Percentiles rank a stretch among this genome's conserved stretches.
These are phyloP conservation scores for Drosophila subsilvestris DNA, from an alignment of 2,888 invertebrate genomes.

Conservation along the genomic window DNA sequence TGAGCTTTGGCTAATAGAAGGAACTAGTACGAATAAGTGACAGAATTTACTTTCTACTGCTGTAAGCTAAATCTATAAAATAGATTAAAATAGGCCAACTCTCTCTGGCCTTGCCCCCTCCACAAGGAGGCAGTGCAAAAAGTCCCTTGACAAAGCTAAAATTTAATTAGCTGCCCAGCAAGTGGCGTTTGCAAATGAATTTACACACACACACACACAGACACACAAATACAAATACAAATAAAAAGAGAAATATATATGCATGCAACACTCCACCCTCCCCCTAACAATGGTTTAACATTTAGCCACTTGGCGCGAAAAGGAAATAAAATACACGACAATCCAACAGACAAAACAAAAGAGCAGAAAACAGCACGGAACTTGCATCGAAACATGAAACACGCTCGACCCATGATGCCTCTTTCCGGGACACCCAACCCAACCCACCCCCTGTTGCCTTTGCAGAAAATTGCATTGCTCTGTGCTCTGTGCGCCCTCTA, in stretches of 20 bases:
- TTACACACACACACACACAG: conserved; percentile 49
- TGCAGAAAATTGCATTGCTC: conserved; percentile 35
- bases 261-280: conserved; percentile 22
- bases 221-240: too few relatives aligned
- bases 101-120: neutral
- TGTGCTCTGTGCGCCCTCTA: conserved; percentile 13
- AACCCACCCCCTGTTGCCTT: conserved; percentile 1
- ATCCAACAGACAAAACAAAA: conserved; percentile 39
- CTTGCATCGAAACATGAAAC: conserved; percentile 49
- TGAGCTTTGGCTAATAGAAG: too few relatives aligned
- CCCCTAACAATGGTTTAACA: conserved; percentile 69
- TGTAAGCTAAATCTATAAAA: too few relatives aligned
- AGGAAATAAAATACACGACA: conserved; percentile 73
- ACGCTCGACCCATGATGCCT: conserved; percentile 11
- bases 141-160: conserved; percentile 77
- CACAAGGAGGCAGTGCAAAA: conserved; percentile 50
- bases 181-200: conserved; percentile 77
- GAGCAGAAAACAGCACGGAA: conserved; percentile 14
- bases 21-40: too few relatives aligned
- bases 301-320: conserved; percentile 71
- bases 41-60: too few relatives aligned
- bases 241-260: neutral
- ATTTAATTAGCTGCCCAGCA: conserved; percentile 76
- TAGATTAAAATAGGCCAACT: neutral
- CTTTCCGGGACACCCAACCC: neutral